phyloP scores from a whole-genome alignment of 2,113 vertebrate genomes.

The Spea multiplicata region DNA sequence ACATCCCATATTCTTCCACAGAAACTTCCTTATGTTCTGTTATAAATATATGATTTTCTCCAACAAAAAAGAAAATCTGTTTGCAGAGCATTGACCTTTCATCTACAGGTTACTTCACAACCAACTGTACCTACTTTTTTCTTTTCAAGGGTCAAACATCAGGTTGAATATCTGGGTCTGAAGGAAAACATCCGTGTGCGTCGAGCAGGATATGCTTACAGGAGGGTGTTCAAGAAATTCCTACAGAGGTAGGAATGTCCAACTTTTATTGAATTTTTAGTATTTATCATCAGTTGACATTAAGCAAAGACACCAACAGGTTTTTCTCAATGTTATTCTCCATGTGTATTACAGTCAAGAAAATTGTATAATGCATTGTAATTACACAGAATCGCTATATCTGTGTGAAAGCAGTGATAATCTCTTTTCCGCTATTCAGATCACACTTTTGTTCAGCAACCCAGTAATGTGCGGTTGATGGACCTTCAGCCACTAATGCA shows the following conservation, averaged over 20 bases:
- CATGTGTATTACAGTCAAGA: background rate
- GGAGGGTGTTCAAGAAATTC: constrained; percentile 91
- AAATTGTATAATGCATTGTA: too few species aligned
- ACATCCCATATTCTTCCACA: background rate
- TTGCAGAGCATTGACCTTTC: background rate
- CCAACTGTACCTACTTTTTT: background rate
- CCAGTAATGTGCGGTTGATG: too few species aligned
- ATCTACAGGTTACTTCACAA: background rate
- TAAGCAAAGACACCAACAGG: constrained; percentile 22
- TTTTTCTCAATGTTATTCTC: constrained; percentile 47
- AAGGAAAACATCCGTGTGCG: constrained; percentile 97
- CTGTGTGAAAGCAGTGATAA: too few species aligned
- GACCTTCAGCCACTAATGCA: too few species aligned
- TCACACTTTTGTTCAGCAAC: too few species aligned
- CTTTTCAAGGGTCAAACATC: constrained; percentile 86
- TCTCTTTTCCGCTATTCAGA: too few species aligned
- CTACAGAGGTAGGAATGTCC: constrained; percentile 80
- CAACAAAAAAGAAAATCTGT: background rate
- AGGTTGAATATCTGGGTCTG: constrained; percentile 94
- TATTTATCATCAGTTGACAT: constrained; percentile 23
- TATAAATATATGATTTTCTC: background rate
- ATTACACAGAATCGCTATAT: too few species aligned
- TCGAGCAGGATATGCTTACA: constrained; percentile 94
- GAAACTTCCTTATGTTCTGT: background rate
- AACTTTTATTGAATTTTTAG: constrained; percentile 32